Conservation (phyloP, 1,140 invertebrate species). For the Marisa cornuarietis region DNA sequence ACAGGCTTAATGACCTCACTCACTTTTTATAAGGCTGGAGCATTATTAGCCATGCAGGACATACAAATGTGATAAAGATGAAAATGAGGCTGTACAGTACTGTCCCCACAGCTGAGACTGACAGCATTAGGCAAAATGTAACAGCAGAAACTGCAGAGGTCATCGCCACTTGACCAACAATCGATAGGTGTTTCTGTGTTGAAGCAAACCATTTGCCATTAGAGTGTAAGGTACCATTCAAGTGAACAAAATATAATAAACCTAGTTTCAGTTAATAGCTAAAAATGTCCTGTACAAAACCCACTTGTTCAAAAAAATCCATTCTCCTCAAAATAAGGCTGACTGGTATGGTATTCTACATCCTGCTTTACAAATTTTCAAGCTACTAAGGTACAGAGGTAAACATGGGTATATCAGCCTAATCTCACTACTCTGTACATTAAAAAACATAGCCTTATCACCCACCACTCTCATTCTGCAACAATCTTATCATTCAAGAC, state of each 20-base stretch:
- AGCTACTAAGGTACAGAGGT: background rate
- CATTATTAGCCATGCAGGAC: slow-evolving; percentile 81
- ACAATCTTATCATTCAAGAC: no score
- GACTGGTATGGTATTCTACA: background rate
- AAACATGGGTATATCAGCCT: no score
- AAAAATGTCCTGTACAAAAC: no score
- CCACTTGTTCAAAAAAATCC: background rate
- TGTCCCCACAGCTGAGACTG: slow-evolving; percentile 70
- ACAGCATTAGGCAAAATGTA: slow-evolving; percentile 40
- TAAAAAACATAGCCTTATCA: no score
- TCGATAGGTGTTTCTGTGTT: slow-evolving; percentile 42
- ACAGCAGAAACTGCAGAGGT: slow-evolving; percentile 45
- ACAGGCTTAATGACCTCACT: background rate
- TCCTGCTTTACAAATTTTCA: background rate
- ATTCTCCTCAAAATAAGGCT: background rate
- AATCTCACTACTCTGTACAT: no score
- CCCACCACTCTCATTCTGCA: no score
- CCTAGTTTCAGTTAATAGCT: background rate
- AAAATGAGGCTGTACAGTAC: slow-evolving; percentile 66
- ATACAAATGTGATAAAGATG: slow-evolving; percentile 70
- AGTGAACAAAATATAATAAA: background rate
- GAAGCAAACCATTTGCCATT: slow-evolving; percentile 16
- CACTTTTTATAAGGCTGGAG: slow-evolving; percentile 86
- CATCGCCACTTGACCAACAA: slow-evolving; percentile 48
- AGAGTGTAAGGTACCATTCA: background rate